Percentiles rank a stretch among this genome's conserved stretches.
Conservation (phyloP, 2,797 vertebrate species). For the Pipistrellus pygmaeus region DNA sequence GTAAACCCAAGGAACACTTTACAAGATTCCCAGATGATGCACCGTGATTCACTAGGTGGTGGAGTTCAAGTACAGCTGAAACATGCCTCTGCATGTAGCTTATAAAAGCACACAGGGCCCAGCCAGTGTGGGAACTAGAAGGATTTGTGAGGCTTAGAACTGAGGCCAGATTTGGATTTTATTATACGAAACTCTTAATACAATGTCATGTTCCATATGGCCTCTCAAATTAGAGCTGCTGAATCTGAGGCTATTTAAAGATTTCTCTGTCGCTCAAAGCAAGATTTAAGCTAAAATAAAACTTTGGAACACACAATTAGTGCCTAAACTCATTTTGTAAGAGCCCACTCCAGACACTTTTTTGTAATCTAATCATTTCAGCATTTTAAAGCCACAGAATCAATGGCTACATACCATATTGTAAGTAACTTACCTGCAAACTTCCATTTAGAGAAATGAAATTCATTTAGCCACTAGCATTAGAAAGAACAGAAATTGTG, state of each 20-base stretch:
- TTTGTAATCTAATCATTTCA: conserved; percentile 64
- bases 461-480: conserved; percentile 47
- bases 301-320: conserved; percentile 56
- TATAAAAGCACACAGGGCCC: neutral
- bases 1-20: neutral
- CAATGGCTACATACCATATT: neutral
- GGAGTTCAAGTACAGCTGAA: neutral
- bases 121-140: neutral
- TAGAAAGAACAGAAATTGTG: conserved; percentile 63
- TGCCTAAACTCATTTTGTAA: conserved; percentile 54
- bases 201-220: conserved; percentile 62
- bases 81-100: neutral
- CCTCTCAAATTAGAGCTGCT: conserved; percentile 19
- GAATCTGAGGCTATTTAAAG: conserved; percentile 64
- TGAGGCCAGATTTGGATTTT: conserved; percentile 60
- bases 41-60: neutral
- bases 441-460: conserved; percentile 72
- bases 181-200: conserved; percentile 69
- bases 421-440: conserved; percentile 36
- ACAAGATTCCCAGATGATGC: neutral
- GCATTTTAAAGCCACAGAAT: conserved; percentile 44
- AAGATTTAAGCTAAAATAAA: conserved; percentile 68
- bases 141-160: conserved; percentile 32
- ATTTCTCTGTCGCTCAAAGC: conserved; percentile 60
- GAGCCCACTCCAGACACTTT: conserved; percentile 41